phyloP scores from a whole-genome alignment of 2,113 vertebrate species.

The Mixornis gularis region DNA sequence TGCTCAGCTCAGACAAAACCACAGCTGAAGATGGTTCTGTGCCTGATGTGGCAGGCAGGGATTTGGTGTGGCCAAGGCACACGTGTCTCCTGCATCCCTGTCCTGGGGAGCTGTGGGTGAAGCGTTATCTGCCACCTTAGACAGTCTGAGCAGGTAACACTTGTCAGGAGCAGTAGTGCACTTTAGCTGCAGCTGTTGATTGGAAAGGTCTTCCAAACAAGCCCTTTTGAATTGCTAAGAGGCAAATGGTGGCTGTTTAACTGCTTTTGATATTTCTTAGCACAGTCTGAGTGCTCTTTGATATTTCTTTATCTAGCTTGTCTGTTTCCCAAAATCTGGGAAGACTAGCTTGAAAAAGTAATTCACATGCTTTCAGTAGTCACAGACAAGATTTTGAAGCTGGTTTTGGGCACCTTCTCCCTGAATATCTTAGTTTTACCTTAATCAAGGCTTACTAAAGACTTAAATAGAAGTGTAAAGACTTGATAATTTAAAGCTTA shows the following conservation, averaged over 20 bases:
- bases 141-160: not conserved
- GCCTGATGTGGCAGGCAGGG: not conserved
- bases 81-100: accelerated
- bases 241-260: not conserved
- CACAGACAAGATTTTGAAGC: not conserved
- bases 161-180: not conserved
- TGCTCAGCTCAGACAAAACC: not conserved
- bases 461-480: not conserved
- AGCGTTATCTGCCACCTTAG: not conserved
- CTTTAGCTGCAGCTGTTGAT: not conserved
- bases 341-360: not conserved
- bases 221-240: not conserved
- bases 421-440: not conserved
- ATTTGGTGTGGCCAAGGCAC: not conserved
- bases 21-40: not conserved
- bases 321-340: not conserved
- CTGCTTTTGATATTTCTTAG: not conserved
- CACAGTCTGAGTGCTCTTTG: not conserved
- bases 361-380: not conserved
- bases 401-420: not conserved
- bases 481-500: not conserved
- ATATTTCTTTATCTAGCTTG: not conserved
- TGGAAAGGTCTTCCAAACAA: not conserved
- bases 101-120: not conserved
- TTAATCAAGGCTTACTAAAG: not conserved